phyloP scores from a whole-genome alignment of 2,888 invertebrate species.

The Stegana nigrithorax region DNA sequence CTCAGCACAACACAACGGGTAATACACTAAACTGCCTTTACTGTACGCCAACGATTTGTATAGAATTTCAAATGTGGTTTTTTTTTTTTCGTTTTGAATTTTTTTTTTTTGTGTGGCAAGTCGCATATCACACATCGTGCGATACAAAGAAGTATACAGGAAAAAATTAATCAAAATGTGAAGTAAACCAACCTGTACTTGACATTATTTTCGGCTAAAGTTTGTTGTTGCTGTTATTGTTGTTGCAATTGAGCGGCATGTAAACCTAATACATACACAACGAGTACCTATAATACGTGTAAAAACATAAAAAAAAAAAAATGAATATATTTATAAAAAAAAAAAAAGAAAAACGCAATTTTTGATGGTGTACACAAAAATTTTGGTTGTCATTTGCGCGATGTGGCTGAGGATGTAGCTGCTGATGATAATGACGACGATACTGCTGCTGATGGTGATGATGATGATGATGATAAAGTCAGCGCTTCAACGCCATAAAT shows the following conservation, averaged over 20 bases:
- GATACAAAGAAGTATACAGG: background rate
- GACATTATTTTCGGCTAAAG: background rate
- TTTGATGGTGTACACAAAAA: background rate
- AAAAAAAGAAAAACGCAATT: background rate
- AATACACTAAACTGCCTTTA: background rate
- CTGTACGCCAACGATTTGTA: background rate
- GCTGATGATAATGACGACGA: background rate
- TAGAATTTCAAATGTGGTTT: background rate
- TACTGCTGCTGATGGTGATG: background rate
- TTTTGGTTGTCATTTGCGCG: background rate
- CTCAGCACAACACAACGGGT: background rate
- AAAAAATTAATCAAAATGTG: background rate
- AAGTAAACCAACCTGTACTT: constrained; percentile 4
- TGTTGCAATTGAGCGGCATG: too few species aligned
- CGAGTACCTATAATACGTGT: too few species aligned
- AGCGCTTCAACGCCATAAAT: constrained; percentile 5
- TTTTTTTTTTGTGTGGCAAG: background rate
- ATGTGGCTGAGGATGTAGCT: background rate
- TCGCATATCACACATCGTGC: too few species aligned
- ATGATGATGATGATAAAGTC: background rate
- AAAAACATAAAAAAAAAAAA: too few species aligned
- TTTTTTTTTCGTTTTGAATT: background rate
- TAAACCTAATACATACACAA: too few species aligned
- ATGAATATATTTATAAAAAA: background rate
- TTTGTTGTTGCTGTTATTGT: too few species aligned